Percentiles rank a stretch among this genome's conserved stretches.
Conservation (phyloP, 2,888 invertebrate genomes). For the Cinara cedri region DNA sequence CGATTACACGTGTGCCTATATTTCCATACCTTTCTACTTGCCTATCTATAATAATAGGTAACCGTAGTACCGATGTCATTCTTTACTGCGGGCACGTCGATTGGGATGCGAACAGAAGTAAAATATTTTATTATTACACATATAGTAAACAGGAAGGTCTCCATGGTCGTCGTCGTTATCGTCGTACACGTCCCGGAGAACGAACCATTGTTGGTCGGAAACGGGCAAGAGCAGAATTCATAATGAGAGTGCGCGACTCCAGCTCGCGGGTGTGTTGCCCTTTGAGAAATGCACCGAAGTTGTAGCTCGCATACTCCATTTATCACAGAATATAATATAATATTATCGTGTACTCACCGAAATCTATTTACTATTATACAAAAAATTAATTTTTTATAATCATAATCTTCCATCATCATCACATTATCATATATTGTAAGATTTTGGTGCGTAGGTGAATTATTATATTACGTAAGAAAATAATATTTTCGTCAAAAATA, state of each 20-base stretch:
- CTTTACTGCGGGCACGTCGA: constrained; percentile 41
- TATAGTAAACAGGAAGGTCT: constrained; percentile 50
- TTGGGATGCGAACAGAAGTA: constrained; percentile 51
- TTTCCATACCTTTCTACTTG: neutral
- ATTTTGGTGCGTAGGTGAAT: neutral
- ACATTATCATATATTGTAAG: neutral
- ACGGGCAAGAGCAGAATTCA: constrained; percentile 56
- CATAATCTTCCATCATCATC: neutral
- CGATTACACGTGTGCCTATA: neutral
- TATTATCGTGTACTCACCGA: too few relatives aligned
- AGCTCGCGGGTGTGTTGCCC: constrained; percentile 53
- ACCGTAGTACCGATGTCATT: constrained; percentile 23
- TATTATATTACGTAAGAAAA: too few relatives aligned
- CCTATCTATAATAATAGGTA: neutral
- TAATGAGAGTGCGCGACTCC: constrained; percentile 46
- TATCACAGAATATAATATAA: constrained; percentile 4
- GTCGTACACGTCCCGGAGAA: constrained; percentile 48
- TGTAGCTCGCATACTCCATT: neutral
- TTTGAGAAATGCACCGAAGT: constrained; percentile 53
- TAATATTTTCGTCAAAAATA: too few relatives aligned
- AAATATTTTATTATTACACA: constrained; percentile 46
- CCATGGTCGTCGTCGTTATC: neutral
- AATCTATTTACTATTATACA: too few relatives aligned
- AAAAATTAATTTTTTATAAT: constrained; percentile 6
- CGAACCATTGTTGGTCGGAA: constrained; percentile 51